phyloP scores from a whole-genome alignment of 2,888 invertebrate species.

The Chloroclystis v-ata region DNA sequence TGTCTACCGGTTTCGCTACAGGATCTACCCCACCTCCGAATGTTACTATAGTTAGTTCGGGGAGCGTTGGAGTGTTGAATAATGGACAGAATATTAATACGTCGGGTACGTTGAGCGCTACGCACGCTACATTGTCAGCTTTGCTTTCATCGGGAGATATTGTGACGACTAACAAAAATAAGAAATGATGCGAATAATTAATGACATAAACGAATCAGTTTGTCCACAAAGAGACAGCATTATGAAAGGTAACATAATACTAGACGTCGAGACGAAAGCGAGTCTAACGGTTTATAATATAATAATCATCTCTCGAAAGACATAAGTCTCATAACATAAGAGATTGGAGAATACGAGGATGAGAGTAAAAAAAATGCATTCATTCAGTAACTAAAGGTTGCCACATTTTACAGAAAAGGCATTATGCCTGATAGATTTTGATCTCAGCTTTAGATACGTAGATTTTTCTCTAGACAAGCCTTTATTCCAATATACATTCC shows the following conservation, averaged over 20 bases:
- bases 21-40: constrained; percentile 68
- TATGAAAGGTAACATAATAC: too few species aligned
- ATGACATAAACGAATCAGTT: too few species aligned
- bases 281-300: too few species aligned
- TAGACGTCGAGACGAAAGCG: too few species aligned
- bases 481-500: constrained; percentile 8
- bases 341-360: too few species aligned
- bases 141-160: constrained; percentile 51
- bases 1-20: constrained; percentile 68
- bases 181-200: neutral
- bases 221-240: too few species aligned
- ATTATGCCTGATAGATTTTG: constrained; percentile 10
- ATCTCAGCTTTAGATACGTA: constrained; percentile 23
- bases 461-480: neutral
- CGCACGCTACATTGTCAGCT: constrained; percentile 71
- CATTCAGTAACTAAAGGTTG: too few species aligned
- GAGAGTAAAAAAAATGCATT: too few species aligned
- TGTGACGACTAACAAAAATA: constrained; percentile 24
- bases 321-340: too few species aligned
- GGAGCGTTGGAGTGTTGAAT: constrained; percentile 51
- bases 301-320: too few species aligned
- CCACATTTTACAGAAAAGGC: neutral
- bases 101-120: constrained; percentile 67
- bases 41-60: constrained; percentile 71
- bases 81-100: constrained; percentile 52